Conservation (phyloP, 2,797 vertebrate genomes). For the Steatocranus sp. region DNA sequence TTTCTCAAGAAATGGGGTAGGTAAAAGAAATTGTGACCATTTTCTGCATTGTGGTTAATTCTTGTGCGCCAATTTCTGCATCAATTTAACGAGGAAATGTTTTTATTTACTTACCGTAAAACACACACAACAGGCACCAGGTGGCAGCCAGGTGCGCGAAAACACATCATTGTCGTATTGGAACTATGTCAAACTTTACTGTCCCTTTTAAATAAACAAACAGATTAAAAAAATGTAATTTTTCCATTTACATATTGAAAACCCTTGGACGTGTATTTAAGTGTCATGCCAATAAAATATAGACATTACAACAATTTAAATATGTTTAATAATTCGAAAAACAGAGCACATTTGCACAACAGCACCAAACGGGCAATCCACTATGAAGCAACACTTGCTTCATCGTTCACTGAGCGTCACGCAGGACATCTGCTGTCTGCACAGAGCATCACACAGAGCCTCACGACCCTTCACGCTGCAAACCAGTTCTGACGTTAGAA, state of each 20-base stretch:
- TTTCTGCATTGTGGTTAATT: neutral
- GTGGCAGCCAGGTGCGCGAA: neutral
- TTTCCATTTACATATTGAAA: neutral
- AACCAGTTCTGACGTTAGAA: neutral
- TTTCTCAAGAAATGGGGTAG: neutral
- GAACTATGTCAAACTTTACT: neutral
- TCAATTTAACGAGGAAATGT: neutral
- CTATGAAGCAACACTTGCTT: neutral
- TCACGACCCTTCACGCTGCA: neutral
- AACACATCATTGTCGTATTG: neutral
- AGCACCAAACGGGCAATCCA: neutral
- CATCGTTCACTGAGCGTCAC: constrained; percentile 1
- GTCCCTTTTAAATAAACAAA: neutral
- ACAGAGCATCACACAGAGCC: constrained; percentile 9
- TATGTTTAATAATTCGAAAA: neutral
- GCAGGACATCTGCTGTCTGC: constrained; percentile 51
- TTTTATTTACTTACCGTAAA: neutral
- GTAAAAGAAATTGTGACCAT: neutral
- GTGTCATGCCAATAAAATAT: neutral
- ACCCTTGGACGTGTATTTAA: neutral
- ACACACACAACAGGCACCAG: neutral
- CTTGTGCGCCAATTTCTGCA: neutral
- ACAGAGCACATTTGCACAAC: neutral
- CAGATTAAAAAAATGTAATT: neutral
- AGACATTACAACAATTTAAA: neutral